phyloP scores from a whole-genome alignment of 2,888 invertebrate genomes.

The Apocheima hispidaria region DNA sequence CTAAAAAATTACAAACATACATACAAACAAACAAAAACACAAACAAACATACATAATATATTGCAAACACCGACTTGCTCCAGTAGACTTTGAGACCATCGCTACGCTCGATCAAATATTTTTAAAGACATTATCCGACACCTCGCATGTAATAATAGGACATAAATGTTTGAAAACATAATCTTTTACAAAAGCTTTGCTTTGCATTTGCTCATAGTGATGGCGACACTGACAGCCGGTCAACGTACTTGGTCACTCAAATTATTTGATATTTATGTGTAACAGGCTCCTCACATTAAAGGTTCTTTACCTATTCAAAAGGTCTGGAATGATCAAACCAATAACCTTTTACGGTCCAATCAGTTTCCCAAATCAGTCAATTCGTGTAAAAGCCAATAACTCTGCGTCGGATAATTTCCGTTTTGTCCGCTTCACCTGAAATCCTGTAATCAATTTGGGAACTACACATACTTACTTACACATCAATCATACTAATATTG shows the following conservation, averaged over 20 bases:
- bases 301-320: conserved; percentile 39
- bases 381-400: conserved; percentile 41
- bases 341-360: conserved; percentile 37
- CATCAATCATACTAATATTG: not conserved
- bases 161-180: too few species aligned
- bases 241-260: not conserved
- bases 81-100: too few species aligned
- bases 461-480: not conserved
- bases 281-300: conserved; percentile 13
- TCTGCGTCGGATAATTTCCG: conserved; percentile 38
- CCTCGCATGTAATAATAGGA: too few species aligned
- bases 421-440: conserved; percentile 33
- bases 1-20: too few species aligned
- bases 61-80: too few species aligned
- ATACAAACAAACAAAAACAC: too few species aligned
- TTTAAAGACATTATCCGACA: too few species aligned
- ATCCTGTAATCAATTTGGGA: conserved; percentile 36
- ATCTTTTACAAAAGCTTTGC: too few species aligned
- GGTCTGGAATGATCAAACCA: conserved; percentile 28
- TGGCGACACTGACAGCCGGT: not conserved
- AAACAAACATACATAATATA: too few species aligned
- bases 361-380: conserved; percentile 42
- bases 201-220: not conserved
- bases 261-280: not conserved
- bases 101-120: too few species aligned